Percentiles rank a stretch among this genome's conserved stretches.
Evolutionary conservation across 2,888 invertebrate genomes (phyloP).

Genomic region (Lordiphosa fenestrarum): DNA sequence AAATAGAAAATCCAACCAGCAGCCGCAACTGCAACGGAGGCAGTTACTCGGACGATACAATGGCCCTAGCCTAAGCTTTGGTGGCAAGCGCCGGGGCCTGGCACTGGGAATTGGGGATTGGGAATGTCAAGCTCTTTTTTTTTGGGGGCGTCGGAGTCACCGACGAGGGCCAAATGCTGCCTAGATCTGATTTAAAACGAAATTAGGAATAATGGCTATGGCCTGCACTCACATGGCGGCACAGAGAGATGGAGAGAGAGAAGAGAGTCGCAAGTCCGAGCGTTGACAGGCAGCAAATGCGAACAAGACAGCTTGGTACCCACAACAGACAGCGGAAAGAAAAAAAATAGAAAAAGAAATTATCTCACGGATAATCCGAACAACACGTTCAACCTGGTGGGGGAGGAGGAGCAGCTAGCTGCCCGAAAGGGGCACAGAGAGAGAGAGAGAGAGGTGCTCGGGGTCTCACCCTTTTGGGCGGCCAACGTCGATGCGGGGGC

Average conservation of each 20-base stretch:
- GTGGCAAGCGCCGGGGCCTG: slow-evolving; percentile 44
- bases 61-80: slow-evolving; percentile 41
- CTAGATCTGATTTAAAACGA: slow-evolving; percentile 77
- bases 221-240: slow-evolving; percentile 44
- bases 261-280: slow-evolving; percentile 40
- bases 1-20: slow-evolving; percentile 65
- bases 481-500: slow-evolving; percentile 51
- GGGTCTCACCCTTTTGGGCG: slow-evolving; percentile 38
- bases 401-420: background rate
- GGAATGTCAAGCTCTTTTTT: slow-evolving; percentile 55
- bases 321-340: slow-evolving; percentile 31
- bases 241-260: background rate
- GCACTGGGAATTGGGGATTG: slow-evolving; percentile 20
- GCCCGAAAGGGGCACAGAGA: background rate
- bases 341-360: slow-evolving; percentile 40
- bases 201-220: slow-evolving; percentile 77
- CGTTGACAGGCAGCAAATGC: slow-evolving; percentile 70
- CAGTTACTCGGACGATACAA: slow-evolving; percentile 44
- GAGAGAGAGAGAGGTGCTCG: slow-evolving; percentile 12
- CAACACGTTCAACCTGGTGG: slow-evolving; percentile 55
- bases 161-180: slow-evolving; percentile 24
- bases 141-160: slow-evolving; percentile 51
- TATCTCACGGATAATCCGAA: slow-evolving; percentile 75
- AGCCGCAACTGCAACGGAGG: slow-evolving; percentile 6
- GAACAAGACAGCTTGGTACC: slow-evolving; percentile 66